Conservation (phyloP, 2,797 vertebrate species). For the Astyanax mexicanus region DNA sequence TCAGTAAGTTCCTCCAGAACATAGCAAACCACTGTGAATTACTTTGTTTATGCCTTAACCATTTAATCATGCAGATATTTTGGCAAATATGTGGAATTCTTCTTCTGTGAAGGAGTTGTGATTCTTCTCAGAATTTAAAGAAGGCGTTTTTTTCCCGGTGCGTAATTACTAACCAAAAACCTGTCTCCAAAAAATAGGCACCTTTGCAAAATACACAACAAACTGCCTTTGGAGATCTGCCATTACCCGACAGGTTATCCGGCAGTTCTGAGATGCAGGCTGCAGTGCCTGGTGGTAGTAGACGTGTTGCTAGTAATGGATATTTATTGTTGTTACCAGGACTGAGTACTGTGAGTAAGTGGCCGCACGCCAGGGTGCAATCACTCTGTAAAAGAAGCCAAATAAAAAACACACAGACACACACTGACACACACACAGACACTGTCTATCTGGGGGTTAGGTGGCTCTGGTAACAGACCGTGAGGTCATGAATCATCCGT, state of each 20-base stretch:
- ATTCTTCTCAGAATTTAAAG: neutral
- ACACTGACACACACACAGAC: conserved; percentile 11
- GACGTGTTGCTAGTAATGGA: neutral
- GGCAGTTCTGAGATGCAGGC: conserved; percentile 4
- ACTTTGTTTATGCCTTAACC: no score
- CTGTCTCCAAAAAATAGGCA: neutral
- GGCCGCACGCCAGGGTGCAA: conserved; percentile 40
- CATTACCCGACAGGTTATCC: conserved; percentile 12
- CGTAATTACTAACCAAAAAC: neutral
- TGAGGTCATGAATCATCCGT: neutral
- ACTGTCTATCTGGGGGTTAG: neutral
- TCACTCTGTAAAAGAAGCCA: conserved; percentile 37
- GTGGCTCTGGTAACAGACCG: neutral
- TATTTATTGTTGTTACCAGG: conserved; percentile 43
- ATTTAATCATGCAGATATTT: no score
- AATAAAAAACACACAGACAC: conserved; percentile 42
- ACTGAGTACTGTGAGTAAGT: conserved; percentile 7
- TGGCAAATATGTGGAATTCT: no score
- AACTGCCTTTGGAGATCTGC: no score
- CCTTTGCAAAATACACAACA: conserved; percentile 8
- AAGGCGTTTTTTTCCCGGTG: neutral
- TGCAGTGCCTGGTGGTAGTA: neutral
- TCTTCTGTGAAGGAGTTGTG: no score
- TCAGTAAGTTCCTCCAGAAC: no score
- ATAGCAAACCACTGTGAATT: no score